Percentiles rank a stretch among this genome's conserved stretches.
These are phyloP conservation scores for Drosophila nr. medialis DNA, from an alignment of 2,888 invertebrate species.

Conservation along the genomic window DNA sequence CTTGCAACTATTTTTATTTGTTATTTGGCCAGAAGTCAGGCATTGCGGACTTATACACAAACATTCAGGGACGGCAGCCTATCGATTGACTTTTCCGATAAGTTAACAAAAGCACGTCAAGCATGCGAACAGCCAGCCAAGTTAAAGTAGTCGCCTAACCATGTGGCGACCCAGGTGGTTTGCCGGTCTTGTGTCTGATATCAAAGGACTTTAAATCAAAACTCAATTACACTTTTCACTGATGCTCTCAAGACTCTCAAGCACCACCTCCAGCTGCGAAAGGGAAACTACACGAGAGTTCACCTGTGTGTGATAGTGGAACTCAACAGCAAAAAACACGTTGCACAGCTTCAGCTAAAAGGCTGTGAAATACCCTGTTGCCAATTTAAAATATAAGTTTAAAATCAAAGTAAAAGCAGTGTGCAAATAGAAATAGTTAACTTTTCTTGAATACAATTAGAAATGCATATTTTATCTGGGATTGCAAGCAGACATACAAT, in stretches of 20 bases:
- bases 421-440: neutral
- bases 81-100: slow-evolving; percentile 71
- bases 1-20: slow-evolving; percentile 70
- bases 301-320: slow-evolving; percentile 52
- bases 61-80: slow-evolving; percentile 28
- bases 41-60: slow-evolving; percentile 29
- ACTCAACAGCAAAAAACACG: slow-evolving; percentile 20
- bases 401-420: neutral
- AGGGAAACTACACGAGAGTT: slow-evolving; percentile 15
- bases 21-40: slow-evolving; percentile 26
- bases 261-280: slow-evolving; percentile 21
- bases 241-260: slow-evolving; percentile 64
- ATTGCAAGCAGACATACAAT: neutral
- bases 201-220: slow-evolving; percentile 82
- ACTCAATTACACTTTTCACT: slow-evolving; percentile 80
- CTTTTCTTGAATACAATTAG: neutral
- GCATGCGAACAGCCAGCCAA: slow-evolving; percentile 8
- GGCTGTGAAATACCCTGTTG: slow-evolving; percentile 29
- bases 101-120: slow-evolving; percentile 39
- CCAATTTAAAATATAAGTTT: neutral
- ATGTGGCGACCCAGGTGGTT: slow-evolving; percentile 33
- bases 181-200: slow-evolving; percentile 65
- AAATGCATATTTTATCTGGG: neutral
- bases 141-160: slow-evolving; percentile 48
- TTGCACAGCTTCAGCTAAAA: neutral